Base-by-base conservation (phyloP, 2,888 invertebrate genomes). In the Thumatha senex region DNA sequence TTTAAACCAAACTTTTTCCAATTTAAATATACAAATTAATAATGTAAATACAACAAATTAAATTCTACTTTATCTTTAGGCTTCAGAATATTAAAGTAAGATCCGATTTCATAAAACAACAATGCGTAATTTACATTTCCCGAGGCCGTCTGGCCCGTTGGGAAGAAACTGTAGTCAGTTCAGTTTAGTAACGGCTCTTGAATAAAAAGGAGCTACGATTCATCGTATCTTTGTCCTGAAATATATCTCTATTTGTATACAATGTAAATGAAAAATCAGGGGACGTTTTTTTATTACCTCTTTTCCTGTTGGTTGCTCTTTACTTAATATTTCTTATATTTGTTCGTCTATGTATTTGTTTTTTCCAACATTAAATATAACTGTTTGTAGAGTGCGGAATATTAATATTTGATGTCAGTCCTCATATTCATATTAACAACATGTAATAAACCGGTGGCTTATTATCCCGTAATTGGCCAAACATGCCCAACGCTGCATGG, bases 51-150 rank as follows among this genome's bases (percentile, higher is more conserved):
- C 7, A n/a, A 8, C 0, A 11, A 30, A 29, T 40, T 13, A 4
- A 29, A 40, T 30, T 8, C 12, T 29, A 30, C 30, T 41, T 7
- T 11, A 31, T 14, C 30, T 41, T 7, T 11, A 31, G 7, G 13
- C 13, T 12, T 40, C 29, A 9, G 30, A 29, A 31, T 41, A 41
- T 41, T 41, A n/a, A 30, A 31, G 11, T 14, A 40, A 31, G 14
- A 14, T n/a, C 40, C 14, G 14, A 41, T 41, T 11, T 7, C 14
- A 14, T 33, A 35, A 31, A 47, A 41, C 29, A 35, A 47, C 35
- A 40, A 35, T 47, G n/a, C 29, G 34, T 14, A n/a, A 47, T 47
- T 41, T 35, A 9, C 35, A 40, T 47, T 41, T 41, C n/a, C 2
- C 33, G 18, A 5, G 5, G 18, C 47, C 13, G 35, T 41, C 34